Conservation (phyloP, 1,140 invertebrate genomes). For the Paracyclopina nana region DNA sequence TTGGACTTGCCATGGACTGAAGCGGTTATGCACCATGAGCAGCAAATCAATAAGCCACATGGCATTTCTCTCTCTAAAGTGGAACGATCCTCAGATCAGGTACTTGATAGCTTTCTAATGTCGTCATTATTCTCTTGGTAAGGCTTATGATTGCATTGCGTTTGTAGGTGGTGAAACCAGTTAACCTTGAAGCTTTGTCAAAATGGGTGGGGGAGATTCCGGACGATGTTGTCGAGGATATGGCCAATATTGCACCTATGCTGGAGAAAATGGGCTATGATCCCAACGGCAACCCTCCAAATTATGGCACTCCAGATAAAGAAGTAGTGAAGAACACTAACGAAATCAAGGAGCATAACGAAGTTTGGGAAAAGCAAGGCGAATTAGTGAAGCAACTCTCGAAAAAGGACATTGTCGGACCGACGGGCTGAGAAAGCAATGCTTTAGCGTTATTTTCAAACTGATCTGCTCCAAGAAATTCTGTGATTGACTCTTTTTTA, state of each 20-base stretch:
- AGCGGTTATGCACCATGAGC: constrained; percentile 87
- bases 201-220: constrained; percentile 93
- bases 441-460: too few species aligned
- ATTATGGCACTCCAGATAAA: constrained; percentile 14
- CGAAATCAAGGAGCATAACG: constrained; percentile 9
- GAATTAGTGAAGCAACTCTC: constrained; percentile 8
- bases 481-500: too few species aligned
- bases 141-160: background rate
- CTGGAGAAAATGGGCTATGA: constrained; percentile 71
- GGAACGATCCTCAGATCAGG: constrained; percentile 73
- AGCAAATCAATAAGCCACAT: constrained; percentile 69
- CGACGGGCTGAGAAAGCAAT: too few species aligned
- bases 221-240: constrained; percentile 65
- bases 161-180: constrained; percentile 82
- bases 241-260: constrained; percentile 82
- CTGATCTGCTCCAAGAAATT: too few species aligned
- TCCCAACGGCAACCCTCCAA: constrained; percentile 33
- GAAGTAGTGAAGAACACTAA: constrained; percentile 12
- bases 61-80: constrained; percentile 42
- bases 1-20: constrained; percentile 86
- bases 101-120: background rate
- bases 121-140: too few species aligned
- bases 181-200: constrained; percentile 82
- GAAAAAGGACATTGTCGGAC: constrained; percentile 11
- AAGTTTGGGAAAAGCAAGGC: constrained; percentile 13